Evolutionary conservation across 2,113 vertebrate genomes (phyloP), one percentile per base, ranked within the genome.

Genomic region (Azemiops feae): DNA sequence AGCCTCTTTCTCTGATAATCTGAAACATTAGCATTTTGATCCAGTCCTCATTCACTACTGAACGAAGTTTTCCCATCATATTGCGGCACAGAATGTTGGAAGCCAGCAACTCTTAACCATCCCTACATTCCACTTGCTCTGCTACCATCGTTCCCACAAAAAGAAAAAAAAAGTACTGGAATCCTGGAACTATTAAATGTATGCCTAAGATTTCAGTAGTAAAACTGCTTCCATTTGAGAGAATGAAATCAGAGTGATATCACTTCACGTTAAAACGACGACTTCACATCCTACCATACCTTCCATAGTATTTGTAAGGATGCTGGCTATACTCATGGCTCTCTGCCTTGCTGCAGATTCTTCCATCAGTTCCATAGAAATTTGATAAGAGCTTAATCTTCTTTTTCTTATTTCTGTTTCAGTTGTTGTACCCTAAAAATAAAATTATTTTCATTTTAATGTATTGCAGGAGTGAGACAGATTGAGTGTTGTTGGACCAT

Each of bases 241-340:
- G 74, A 81, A 23, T 45, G 43, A 64, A 93, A 90, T 92, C 2
- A 64, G 81, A 4, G 90, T 93, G 11, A 45, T 27, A 47, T 22
- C 22, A 1, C n/a, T 74, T 85, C 55, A 87, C 1, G 92, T 85
- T 91, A 92, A 34, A 89, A 20, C 87, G 57, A 60, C 91, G 57
- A 25, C 30, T 30, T 90, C 89, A 95, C 93, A 55, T 39, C 10
- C 16, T 1, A 85, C 91, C 93, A 91, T 98, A 99, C 99, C 98
- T 96, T 99, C 99, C 98, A 99, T 98, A 91, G 99, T 99, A 95
- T 99, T 99, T 92, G 99, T 99, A 93, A 99, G 98, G 95, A 98
- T 98, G 96, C 99, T 99, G 87, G 98, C 98, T 95, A 99, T 98
- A 95, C 99, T 99, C 96, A 98, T 95, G 94, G 98, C 98, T 97